phyloP scores from a whole-genome alignment of 2,888 invertebrate species.

The Tanytarsus gracilentus region DNA sequence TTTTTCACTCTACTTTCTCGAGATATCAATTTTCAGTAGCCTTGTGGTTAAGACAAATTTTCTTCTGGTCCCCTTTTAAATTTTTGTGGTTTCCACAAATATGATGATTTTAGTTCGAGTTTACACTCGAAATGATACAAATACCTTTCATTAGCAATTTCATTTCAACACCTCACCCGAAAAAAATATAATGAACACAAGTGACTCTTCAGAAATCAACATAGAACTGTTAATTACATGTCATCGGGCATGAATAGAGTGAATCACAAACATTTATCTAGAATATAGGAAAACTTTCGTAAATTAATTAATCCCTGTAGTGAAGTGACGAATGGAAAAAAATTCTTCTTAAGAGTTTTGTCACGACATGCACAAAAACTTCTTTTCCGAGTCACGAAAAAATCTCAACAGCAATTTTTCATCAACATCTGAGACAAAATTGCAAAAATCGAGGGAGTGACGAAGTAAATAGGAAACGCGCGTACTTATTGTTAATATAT shows the following conservation, averaged over 20 bases:
- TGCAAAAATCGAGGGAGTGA: background rate
- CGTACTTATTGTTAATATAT: background rate
- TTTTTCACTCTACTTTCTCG: background rate
- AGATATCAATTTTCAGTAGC: slow-evolving; percentile 4
- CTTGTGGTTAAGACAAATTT: background rate
- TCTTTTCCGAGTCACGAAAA: background rate
- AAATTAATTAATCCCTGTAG: slow-evolving; percentile 24
- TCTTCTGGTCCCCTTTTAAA: slow-evolving; percentile 11
- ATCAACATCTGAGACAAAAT: slow-evolving; percentile 20
- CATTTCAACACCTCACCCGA: background rate
- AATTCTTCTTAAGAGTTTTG: background rate
- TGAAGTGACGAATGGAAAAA: background rate
- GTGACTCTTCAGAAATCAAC: too few relatives aligned
- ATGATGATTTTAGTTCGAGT: too few relatives aligned
- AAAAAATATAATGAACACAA: too few relatives aligned
- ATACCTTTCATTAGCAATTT: too few relatives aligned
- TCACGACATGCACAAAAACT: slow-evolving; percentile 15
- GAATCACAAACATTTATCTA: slow-evolving; percentile 9
- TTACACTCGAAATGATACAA: background rate
- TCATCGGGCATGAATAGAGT: background rate
- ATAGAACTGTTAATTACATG: slow-evolving; percentile 22
- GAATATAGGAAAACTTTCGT: background rate
- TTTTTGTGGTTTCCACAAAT: slow-evolving; percentile 6
- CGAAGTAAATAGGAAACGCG: slow-evolving; percentile 1
- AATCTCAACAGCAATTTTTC: slow-evolving; percentile 24